These are phyloP conservation scores for Trachelus troglodyta DNA, from an alignment of 2,888 invertebrate genomes.

Conservation along the genomic window DNA sequence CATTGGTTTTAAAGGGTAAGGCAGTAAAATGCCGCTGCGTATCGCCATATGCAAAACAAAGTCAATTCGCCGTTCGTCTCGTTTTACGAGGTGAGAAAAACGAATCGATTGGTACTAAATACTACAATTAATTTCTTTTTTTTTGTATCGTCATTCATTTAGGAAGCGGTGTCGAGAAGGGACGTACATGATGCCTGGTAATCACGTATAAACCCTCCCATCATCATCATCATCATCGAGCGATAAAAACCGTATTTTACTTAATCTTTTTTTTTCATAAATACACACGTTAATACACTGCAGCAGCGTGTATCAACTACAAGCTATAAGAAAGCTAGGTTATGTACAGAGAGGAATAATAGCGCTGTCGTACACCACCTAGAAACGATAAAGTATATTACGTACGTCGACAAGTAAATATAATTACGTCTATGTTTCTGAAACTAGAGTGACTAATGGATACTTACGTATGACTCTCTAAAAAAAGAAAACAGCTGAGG, in stretches of 20 bases:
- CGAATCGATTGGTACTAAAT: conserved; percentile 9
- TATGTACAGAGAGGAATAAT: conserved; percentile 45
- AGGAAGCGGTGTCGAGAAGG: conserved; percentile 64
- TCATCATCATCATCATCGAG: conserved; percentile 45
- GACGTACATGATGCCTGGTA: conserved; percentile 64
- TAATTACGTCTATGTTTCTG: not conserved
- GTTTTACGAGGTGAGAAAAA: not conserved
- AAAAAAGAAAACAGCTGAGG: conserved; percentile 14
- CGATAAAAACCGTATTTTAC: not conserved
- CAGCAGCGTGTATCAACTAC: conserved; percentile 18
- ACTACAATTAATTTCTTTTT: not conserved
- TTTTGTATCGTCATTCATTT: conserved; percentile 9
- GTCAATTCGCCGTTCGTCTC: not conserved
- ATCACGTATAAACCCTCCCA: conserved; percentile 63
- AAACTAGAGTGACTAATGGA: not conserved
- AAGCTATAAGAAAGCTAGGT: conserved; percentile 37
- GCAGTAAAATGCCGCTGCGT: not conserved
- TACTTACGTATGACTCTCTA: conserved; percentile 23
- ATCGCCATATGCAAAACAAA: not conserved
- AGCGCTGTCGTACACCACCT: conserved; percentile 58
- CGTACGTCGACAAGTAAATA: conserved; percentile 38
- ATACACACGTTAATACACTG: not conserved
- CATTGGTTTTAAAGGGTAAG: not conserved
- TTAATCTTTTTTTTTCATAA: not conserved
- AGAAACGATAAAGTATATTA: conserved; percentile 61